phyloP scores from a whole-genome alignment of 23 tunicate genomes.

The Styela clava region DNA sequence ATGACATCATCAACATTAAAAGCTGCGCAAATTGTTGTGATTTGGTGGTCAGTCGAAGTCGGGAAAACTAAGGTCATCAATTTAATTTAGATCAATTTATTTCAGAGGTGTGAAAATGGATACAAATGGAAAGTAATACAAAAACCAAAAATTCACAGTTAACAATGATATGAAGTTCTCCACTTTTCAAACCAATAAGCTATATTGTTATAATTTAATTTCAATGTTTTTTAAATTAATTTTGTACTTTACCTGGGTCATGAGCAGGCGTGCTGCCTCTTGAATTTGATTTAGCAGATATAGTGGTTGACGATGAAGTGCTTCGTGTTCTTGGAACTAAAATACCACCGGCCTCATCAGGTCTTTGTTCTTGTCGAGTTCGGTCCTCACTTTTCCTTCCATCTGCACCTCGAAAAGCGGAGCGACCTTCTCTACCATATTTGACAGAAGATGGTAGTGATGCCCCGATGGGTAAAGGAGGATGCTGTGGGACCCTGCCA shows the following conservation, averaged over 20 bases:
- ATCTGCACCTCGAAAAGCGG: slow-evolving; percentile 23
- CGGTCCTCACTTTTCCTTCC: slow-evolving; percentile 2
- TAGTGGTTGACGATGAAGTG: slow-evolving; percentile 22
- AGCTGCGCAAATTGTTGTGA: too few relatives aligned
- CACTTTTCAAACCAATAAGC: too few relatives aligned
- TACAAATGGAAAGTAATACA: too few relatives aligned
- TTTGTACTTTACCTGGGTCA: slow-evolving; percentile 7
- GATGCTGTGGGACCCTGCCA: slow-evolving; percentile 12
- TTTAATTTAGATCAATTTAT: too few relatives aligned
- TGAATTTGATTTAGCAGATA: slow-evolving; percentile 25
- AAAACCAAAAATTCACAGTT: too few relatives aligned
- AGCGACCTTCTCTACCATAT: slow-evolving; percentile 14
- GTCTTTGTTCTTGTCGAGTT: not conserved
- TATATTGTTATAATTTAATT: too few relatives aligned
- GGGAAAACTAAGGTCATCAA: too few relatives aligned
- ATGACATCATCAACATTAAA: too few relatives aligned
- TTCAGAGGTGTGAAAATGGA: too few relatives aligned
- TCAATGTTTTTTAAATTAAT: too few relatives aligned
- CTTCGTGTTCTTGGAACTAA: not conserved
- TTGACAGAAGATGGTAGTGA: not conserved
- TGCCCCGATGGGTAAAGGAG: not conserved
- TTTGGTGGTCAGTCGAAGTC: too few relatives aligned
- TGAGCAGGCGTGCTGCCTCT: slow-evolving; percentile 20
- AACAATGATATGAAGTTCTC: too few relatives aligned
- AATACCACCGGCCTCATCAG: not conserved